Base-by-base conservation (phyloP, 1,140 invertebrate genomes). In the Bombus huntii region DNA sequence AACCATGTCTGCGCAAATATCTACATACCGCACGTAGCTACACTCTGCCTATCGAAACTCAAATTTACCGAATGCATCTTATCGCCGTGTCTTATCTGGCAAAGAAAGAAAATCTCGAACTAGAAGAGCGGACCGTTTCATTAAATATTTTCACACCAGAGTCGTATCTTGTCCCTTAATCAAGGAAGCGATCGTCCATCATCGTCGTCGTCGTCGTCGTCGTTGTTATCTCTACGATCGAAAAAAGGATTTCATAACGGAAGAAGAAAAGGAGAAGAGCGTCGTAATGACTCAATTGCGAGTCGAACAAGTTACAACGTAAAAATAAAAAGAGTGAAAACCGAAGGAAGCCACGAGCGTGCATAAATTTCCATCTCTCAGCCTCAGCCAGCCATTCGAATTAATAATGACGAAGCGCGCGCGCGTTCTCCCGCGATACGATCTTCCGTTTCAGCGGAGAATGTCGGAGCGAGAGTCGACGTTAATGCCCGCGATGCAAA, bases 401-500 rank as follows among this genome's bases (percentile, higher is more conserved):
- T 83, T 77, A 83, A 83, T 70, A 83, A 83, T 53, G 47, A 53
- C 77, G 47, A 57, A n/a, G 62, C 66, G 76, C n/a, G 53, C n/a
- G 12, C 31, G n/a, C 47, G 12, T 57, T 53, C 47, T 53, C 5
- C 47, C 47, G 22, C 72, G 86, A 85, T 77, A 76, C 71, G 80
- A 88, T 88, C 83, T 88, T 62, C 57, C 59, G 65, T 59, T 65
- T 57, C 66, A 85, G 34, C n/a, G 57, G 59, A 37, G 79, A 57
- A 42, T 37, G 71, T 9, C 31, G 44, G 28, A 6, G 70, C 73
- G 53, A 53, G 65, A 78, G 47, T n/a, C 39, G 75, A 82, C 70
- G 80, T 72, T 82, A 80, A 62, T 44, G 76, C 66, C 70, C 66
- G 47, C 66, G 74, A 89, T 90, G 88, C 57, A 90, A 90, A 90